Base-by-base conservation (phyloP, 2,113 vertebrate genomes). In the Phainopepla nitens region DNA sequence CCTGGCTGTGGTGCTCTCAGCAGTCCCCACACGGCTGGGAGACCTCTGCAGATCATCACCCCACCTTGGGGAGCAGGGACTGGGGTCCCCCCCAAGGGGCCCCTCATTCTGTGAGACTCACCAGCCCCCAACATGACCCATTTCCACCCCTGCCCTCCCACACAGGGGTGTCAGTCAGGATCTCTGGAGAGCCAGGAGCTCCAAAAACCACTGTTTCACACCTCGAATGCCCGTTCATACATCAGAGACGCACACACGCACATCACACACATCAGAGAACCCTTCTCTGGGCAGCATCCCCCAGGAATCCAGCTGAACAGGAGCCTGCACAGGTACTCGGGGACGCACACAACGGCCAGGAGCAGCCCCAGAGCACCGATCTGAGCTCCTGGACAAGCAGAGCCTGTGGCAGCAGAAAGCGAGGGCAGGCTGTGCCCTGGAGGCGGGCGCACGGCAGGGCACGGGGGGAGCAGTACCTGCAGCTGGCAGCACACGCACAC, bases 401-500 rank as follows among this genome's bases (percentile, higher is more conserved):
- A 79, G 47, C 47, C 61, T 41, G 68, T 0, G 9, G 22, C 3
- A 11, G 9, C 33, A 49, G 42, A 1, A 35, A 49, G 69, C 1
- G 1, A 13, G 36, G 44, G 0, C 73, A 45, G 27, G 82, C 56
- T 58, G 9, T 42, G 65, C 39, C 31, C 33, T 16, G 36, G 25
- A 20, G 51, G 65, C 36, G 10, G 11, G 41, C n/a, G n/a, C n/a
- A 14, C 41, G 41, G 41, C 41, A 10, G 41, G 41, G 41, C 65
- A 25, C 6, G 15, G 42, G 19, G 44, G n/a, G 3, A 25, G 33
- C 21, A 7, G 36, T 91, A 99, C 99, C 99, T 99, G 95, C 12
- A 98, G 93, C 91, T 97, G 94, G 19, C 90, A 96, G 97, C 99
- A 99, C 90, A 99, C 95, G 0, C 70, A 28, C 10, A 97, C 98